A percentile compares a stretch with the other conserved stretches of the same genome.
These are phyloP conservation scores for Pollenia griseotomentosa DNA, from an alignment of 2,888 invertebrate species.

Conservation along the genomic window DNA sequence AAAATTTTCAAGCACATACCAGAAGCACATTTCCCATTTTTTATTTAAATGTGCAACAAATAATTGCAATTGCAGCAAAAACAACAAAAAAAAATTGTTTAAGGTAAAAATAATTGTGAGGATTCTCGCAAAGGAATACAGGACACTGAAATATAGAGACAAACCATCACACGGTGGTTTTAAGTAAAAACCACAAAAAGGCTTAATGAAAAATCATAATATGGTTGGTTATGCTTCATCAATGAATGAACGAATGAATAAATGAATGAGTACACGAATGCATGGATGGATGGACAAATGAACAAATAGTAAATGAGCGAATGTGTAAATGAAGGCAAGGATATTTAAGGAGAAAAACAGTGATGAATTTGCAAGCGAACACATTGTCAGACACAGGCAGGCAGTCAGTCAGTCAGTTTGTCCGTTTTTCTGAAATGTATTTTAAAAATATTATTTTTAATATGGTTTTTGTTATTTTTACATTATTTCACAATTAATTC, in stretches of 20 bases:
- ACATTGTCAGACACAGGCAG: neutral
- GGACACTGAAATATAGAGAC: neutral
- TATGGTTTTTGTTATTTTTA: conserved; percentile 32
- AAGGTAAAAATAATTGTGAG: conserved; percentile 38
- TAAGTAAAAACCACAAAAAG: conserved; percentile 67
- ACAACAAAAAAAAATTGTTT: neutral
- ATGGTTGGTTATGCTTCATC: conserved; percentile 69
- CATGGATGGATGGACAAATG: conserved; percentile 32
- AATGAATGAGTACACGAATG: conserved; percentile 20
- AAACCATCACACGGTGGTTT: conserved; percentile 49
- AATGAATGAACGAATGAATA: conserved; percentile 29
- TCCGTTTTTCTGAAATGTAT: conserved; percentile 22
- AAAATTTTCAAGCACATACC: conserved; percentile 37
- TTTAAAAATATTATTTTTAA: conserved; percentile 10
- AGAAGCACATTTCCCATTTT: conserved; percentile 26
- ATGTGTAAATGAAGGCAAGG: conserved; percentile 16
- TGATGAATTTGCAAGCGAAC: neutral
- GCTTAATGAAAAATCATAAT: conserved; percentile 73
- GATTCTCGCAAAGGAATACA: neutral
- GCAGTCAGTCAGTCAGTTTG: neutral
- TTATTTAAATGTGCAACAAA: conserved; percentile 67
- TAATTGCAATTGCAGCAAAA: conserved; percentile 38
- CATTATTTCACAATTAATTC: neutral
- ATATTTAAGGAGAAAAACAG: neutral
- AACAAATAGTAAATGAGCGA: conserved; percentile 16